Percentiles rank a stretch among this genome's conserved stretches.
These are phyloP conservation scores for Porites rus DNA, from an alignment of 92 coral and sea anemone species.

Conservation along the genomic window DNA sequence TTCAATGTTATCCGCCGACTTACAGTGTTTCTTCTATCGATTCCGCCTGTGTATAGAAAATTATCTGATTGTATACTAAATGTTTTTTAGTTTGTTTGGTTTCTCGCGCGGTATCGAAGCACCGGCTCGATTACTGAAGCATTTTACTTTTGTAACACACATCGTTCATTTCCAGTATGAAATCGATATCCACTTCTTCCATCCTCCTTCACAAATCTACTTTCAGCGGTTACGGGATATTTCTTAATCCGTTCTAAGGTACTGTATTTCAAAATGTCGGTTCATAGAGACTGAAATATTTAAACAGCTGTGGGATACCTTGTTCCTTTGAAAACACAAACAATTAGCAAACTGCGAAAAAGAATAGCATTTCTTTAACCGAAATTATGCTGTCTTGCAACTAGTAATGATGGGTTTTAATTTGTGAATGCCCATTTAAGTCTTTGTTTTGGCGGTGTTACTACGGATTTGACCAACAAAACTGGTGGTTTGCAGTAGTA, in stretches of 20 bases:
- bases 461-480: not conserved
- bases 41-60: not conserved
- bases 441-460: not conserved
- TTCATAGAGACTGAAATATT: constrained; percentile 8
- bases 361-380: constrained; percentile 20
- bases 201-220: not conserved
- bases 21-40: constrained; percentile 14
- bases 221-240: not conserved
- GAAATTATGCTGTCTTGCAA: constrained; percentile 22
- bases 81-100: not conserved
- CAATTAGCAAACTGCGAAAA: constrained; percentile 12
- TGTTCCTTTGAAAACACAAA: constrained; percentile 5
- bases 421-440: constrained; percentile 10
- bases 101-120: not conserved
- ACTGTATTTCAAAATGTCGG: not conserved
- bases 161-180: not conserved
- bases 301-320: constrained; percentile 13
- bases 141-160: not conserved
- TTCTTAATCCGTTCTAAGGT: not conserved
- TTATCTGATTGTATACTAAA: not conserved
- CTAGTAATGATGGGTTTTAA: constrained; percentile 16
- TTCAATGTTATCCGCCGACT: constrained; percentile 3
- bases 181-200: constrained; percentile 11
- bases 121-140: not conserved
- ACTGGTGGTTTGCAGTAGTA: not conserved